These are phyloP conservation scores for Trididemnum clinides DNA, from an alignment of 23 tunicate species.

Conservation along the genomic window DNA sequence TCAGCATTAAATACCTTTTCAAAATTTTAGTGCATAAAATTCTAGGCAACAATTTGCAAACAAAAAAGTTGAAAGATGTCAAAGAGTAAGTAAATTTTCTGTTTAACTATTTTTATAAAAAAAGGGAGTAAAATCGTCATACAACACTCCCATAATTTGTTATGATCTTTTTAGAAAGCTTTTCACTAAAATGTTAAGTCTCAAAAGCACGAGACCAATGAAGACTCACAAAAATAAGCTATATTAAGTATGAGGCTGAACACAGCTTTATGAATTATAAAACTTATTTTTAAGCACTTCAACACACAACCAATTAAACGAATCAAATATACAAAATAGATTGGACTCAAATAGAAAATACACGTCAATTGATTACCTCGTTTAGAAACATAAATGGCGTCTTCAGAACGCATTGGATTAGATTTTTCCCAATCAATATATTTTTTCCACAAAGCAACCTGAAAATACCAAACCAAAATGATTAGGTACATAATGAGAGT, in stretches of 20 bases:
- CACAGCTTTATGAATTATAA: background rate
- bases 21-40: no score
- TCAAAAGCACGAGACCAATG: constrained; percentile 1
- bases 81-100: no score
- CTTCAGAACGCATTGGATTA: constrained; percentile 84
- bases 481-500: no score
- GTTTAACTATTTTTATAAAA: no score
- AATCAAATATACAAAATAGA: background rate
- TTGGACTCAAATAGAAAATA: background rate
- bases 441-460: constrained; percentile 92
- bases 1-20: no score
- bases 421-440: constrained; percentile 93
- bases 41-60: no score
- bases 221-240: background rate
- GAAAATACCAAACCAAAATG: background rate
- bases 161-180: no score
- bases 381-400: constrained; percentile 58
- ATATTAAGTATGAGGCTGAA: no score
- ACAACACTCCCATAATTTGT: no score
- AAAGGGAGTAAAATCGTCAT: no score
- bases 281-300: background rate
- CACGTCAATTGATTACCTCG: constrained; percentile 61
- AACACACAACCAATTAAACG: background rate
- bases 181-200: no score
- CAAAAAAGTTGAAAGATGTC: no score